These are phyloP conservation scores for Sebastes goodei DNA, from an alignment of 2,797 vertebrate species.

Conservation along the genomic window DNA sequence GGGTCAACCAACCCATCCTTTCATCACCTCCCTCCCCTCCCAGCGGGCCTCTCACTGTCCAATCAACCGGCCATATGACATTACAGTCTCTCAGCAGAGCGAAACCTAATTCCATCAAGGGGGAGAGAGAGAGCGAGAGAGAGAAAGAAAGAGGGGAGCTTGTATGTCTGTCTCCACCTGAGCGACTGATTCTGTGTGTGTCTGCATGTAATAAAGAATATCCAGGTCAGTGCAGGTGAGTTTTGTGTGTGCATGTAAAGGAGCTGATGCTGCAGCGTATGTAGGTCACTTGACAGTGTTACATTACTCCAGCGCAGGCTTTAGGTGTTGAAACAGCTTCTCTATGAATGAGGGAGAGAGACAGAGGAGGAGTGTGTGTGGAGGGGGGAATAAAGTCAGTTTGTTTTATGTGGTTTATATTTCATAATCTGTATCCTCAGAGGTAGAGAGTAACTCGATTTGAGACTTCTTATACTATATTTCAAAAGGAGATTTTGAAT, in stretches of 20 bases:
- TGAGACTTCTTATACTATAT: neutral
- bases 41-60: constrained; percentile 43
- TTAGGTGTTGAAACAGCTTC: constrained; percentile 23
- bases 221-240: constrained; percentile 30
- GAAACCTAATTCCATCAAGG: constrained; percentile 28
- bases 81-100: constrained; percentile 35
- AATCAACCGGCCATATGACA: constrained; percentile 44
- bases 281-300: constrained; percentile 37
- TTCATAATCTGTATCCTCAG: neutral
- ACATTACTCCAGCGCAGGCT: constrained; percentile 16
- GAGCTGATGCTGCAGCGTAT: constrained; percentile 35
- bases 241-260: constrained; percentile 26
- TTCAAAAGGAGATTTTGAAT: neutral
- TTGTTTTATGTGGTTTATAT: neutral
- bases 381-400: neutral
- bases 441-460: neutral
- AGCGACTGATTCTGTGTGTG: neutral
- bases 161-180: constrained; percentile 29
- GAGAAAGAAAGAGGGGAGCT: neutral
- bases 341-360: neutral
- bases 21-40: constrained; percentile 32
- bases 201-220: constrained; percentile 21
- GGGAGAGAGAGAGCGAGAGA: neutral
- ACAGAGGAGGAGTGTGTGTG: neutral
- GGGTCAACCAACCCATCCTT: constrained; percentile 28